phyloP scores from a whole-genome alignment of 2,888 invertebrate species.

The Agriopis leucophaearia region DNA sequence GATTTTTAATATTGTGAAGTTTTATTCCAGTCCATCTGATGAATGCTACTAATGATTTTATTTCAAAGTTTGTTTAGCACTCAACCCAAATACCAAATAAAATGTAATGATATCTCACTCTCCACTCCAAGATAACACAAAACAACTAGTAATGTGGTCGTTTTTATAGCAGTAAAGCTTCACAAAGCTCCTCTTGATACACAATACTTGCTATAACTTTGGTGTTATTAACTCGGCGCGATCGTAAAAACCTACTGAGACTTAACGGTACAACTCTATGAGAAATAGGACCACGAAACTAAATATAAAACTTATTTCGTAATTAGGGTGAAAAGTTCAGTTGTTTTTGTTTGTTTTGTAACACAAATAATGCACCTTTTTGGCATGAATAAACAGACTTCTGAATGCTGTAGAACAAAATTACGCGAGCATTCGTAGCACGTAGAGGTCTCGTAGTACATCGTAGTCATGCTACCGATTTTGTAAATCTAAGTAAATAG shows the following conservation, averaged over 20 bases:
- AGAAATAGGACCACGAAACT: not conserved
- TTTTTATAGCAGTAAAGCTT: conserved; percentile 15
- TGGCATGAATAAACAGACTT: not conserved
- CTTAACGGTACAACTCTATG: not conserved
- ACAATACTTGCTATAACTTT: conserved; percentile 9
- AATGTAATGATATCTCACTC: conserved; percentile 3
- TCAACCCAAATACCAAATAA: conserved; percentile 8
- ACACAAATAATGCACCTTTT: not conserved
- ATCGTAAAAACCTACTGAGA: conserved; percentile 24
- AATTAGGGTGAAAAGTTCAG: not conserved
- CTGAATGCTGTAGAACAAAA: conserved; percentile 2
- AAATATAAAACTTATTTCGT: not conserved
- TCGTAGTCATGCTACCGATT: conserved; percentile 14
- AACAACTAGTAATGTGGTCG: not conserved
- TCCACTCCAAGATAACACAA: conserved; percentile 13
- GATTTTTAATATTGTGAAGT: not conserved
- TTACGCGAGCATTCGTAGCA: conserved; percentile 15
- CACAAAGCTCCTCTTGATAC: conserved; percentile 16
- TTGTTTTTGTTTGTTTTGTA: not conserved
- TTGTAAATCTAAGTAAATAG: not conserved
- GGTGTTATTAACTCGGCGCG: conserved; percentile 18
- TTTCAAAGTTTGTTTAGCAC: not conserved
- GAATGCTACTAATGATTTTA: not conserved
- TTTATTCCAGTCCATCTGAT: not conserved
- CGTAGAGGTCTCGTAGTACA: conserved; percentile 27